Conservation (phyloP, 2,113 vertebrate species). For the Diphyllodes magnificus region DNA sequence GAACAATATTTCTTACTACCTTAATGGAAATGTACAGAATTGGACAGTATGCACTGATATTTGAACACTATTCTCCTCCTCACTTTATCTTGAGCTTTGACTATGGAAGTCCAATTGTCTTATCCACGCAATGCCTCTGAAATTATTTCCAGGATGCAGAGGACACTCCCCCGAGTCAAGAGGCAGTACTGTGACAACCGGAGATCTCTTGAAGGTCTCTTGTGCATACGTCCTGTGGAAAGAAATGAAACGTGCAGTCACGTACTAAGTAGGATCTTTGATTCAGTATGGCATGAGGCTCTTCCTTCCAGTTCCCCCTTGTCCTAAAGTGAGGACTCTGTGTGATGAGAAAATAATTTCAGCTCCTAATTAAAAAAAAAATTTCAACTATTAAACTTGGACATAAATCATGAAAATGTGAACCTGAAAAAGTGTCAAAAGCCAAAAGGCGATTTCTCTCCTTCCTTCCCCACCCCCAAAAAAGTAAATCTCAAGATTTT, state of each 20-base stretch:
- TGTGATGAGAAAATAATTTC: not conserved
- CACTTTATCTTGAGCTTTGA: not conserved
- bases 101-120: not conserved
- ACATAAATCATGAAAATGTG: not conserved
- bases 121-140: not conserved
- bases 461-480: rapidly evolving
- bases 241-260: not conserved
- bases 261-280: not conserved
- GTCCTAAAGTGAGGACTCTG: not conserved
- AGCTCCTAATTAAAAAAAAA: not conserved
- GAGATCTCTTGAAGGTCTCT: not conserved
- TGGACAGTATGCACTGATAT: not conserved
- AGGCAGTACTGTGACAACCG: not conserved
- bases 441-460: not conserved
- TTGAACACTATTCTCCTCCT: not conserved
- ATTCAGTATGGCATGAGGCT: not conserved
- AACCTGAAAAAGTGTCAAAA: not conserved
- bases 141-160: not conserved
- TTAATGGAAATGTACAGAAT: not conserved
- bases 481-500: not conserved
- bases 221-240: not conserved
- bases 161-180: not conserved
- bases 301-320: not conserved
- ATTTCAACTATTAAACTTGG: not conserved
- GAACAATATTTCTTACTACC: not conserved